A percentile compares a stretch with the other conserved stretches of the same genome.
Evolutionary conservation across 2,888 invertebrate species (phyloP).

Genomic region (Omphaloscelis lunosa): DNA sequence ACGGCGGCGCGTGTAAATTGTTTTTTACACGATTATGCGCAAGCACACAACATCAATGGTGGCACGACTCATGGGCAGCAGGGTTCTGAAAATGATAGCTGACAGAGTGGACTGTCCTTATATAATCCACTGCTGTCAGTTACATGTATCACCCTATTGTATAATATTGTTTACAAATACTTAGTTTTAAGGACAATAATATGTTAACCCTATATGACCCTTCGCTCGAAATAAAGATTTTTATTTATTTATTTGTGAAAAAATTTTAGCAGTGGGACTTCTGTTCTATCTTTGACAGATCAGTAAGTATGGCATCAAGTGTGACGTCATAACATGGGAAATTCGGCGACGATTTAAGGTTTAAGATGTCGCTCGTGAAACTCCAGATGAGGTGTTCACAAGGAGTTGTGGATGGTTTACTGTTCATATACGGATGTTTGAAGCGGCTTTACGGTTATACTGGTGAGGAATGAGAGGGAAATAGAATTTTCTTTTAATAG

Average conservation of each 20-base stretch:
- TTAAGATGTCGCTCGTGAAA: constrained; percentile 54
- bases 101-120: too few species aligned
- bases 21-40: too few species aligned
- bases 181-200: too few species aligned
- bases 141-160: neutral
- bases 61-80: too few species aligned
- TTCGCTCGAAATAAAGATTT: neutral
- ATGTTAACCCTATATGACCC: neutral
- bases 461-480: neutral
- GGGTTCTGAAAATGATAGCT: neutral
- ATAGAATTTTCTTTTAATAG: constrained; percentile 23
- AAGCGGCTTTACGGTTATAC: constrained; percentile 20
- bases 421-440: constrained; percentile 41
- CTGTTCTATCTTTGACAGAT: neutral
- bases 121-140: neutral
- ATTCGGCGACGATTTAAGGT: constrained; percentile 48
- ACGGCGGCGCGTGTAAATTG: too few species aligned
- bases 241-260: neutral
- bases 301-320: constrained; percentile 18
- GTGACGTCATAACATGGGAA: constrained; percentile 56
- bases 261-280: neutral
- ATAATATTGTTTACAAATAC: neutral
- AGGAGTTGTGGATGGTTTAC: constrained; percentile 51
- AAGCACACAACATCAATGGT: too few species aligned
- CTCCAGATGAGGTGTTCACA: constrained; percentile 51